A percentile compares a stretch with the other conserved stretches of the same genome.
phyloP scores from a whole-genome alignment of 1,140 invertebrate genomes.

The Zaprionus capensis region DNA sequence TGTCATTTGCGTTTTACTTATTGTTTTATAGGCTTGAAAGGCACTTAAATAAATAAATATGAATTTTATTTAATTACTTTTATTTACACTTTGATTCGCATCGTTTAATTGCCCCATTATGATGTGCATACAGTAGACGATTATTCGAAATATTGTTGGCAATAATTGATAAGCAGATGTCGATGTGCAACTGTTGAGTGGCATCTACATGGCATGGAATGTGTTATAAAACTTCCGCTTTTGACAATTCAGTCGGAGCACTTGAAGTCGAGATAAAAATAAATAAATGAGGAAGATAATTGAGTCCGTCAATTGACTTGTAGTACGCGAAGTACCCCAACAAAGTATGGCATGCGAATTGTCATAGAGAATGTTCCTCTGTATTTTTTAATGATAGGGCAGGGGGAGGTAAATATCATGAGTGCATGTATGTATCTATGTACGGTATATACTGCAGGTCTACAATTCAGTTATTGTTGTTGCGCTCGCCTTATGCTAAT shows the following conservation, averaged over 20 bases:
- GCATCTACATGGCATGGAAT: background rate
- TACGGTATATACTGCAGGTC: slow-evolving; percentile 1
- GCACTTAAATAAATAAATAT: background rate
- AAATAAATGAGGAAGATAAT: slow-evolving; percentile 9
- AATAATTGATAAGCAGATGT: slow-evolving; percentile 15
- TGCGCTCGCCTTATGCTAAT: slow-evolving; percentile 38
- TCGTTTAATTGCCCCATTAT: background rate
- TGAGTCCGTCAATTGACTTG: background rate
- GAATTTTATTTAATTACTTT: background rate
- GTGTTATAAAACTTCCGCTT: slow-evolving; percentile 27
- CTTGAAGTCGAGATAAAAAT: background rate
- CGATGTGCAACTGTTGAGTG: background rate
- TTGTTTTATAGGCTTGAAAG: background rate
- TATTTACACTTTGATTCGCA: background rate
- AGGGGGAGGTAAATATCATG: background rate
- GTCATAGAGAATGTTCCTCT: background rate
- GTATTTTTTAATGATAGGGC: too few relatives aligned
- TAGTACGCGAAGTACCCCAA: background rate
- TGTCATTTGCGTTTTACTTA: background rate
- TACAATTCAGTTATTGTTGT: background rate
- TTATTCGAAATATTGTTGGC: background rate
- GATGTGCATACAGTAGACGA: background rate
- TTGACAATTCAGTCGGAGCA: slow-evolving; percentile 4
- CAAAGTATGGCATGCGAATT: background rate
- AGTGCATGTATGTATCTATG: background rate